Evolutionary conservation across 37 sponge, comb jelly and placozoan species (phyloP).

Genomic region (Spongilla lacustris): DNA sequence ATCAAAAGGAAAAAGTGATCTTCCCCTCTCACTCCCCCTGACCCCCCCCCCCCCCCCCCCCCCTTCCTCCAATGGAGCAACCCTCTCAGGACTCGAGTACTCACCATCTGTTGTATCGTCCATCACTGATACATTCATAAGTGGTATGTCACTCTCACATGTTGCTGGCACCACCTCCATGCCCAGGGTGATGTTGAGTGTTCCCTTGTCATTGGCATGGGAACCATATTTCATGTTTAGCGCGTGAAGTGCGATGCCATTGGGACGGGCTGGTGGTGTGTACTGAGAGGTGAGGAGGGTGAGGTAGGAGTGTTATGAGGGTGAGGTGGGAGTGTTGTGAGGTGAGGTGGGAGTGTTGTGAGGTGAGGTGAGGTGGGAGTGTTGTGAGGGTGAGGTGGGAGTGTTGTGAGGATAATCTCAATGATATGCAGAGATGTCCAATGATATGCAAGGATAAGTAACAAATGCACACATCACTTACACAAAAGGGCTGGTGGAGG

Average conservation of each 20-base stretch:
- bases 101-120: not conserved
- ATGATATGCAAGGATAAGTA: no score
- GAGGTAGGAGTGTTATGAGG: not conserved
- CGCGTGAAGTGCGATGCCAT: slow-evolving; percentile 35
- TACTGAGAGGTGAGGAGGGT: slow-evolving; percentile 7
- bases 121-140: not conserved
- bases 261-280: slow-evolving; percentile 43
- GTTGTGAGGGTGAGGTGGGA: not conserved
- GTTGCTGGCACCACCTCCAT: slow-evolving; percentile 45
- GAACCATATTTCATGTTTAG: not conserved
- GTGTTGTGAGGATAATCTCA: not conserved
- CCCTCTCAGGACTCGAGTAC: no score
- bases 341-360: no score
- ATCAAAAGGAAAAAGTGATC: not conserved
- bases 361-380: not conserved
- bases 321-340: no score
- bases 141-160: slow-evolving; percentile 44
- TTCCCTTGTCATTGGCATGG: not conserved
- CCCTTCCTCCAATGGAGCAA: no score
- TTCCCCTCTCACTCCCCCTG: no score
- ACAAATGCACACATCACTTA: no score
- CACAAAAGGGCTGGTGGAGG: no score
- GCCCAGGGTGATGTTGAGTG: slow-evolving; percentile 10
- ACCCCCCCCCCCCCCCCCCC: no score
- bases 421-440: no score